Base-by-base conservation (phyloP, 1,140 invertebrate genomes). In the Aphelinus atriplicis region DNA sequence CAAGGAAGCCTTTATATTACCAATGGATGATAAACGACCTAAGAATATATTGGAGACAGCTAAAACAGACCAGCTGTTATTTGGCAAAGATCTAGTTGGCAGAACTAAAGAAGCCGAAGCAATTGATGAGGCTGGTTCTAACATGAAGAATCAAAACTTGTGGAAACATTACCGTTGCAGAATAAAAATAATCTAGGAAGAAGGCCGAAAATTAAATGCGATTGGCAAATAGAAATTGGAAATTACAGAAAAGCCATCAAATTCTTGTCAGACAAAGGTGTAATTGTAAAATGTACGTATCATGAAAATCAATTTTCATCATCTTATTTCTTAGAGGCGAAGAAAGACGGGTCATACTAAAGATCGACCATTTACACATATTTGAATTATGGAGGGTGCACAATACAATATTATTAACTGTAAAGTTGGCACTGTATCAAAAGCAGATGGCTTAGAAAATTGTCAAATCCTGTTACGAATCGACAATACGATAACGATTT, bases 401-500 rank as follows among this genome's bases (percentile, higher is more conserved):
- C 26, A 26, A 26, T 26, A 26, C 26, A 26, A 26, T 26, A 67
- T 46, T 67, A 5, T 7, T 56, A 56, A 43, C 65, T 10, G 65
- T 45, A 9, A n/a, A 43, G 5, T 45, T 56, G 3, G 53, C 53
- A 1, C n/a, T 67, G 10, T 56, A 67, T 47, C 48, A 46, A 10
- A 47, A 10, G 7, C 45, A 7, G 42, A 47, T 2, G 43, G 46
- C 3, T 7, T 47, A 1, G 3, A 4, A 10, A 57, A 67, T 46
- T 55, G 51, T 46, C 53, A 46, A 50, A 73, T 81, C 43, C 62
- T 81, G 3, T 55, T 80, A 9, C 50, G 79, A 55, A 76, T 80
- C 7, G 79, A 81, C 61, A 81, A 81, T 75, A 79, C 74, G 0
- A 79, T 78, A 4, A 77, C 79, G 3, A 75, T 81, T 4, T 56